phyloP scores from a whole-genome alignment of 1,140 invertebrate genomes.

The Acromyrmex heyeri region DNA sequence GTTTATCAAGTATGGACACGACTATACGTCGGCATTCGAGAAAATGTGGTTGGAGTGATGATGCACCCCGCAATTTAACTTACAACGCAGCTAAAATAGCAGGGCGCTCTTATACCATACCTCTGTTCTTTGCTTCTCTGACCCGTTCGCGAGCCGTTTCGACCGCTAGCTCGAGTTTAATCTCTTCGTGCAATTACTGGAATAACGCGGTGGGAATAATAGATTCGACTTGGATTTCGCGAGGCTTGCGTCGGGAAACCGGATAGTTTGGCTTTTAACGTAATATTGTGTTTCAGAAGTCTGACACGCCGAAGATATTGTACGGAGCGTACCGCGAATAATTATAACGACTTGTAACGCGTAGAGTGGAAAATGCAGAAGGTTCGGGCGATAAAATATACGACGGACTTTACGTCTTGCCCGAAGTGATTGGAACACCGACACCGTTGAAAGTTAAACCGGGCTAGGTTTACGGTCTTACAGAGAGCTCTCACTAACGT shows the following conservation, averaged over 20 bases:
- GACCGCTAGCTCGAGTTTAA: conserved; percentile 57
- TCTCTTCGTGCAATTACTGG: conserved; percentile 63
- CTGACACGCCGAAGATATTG: conserved; percentile 60
- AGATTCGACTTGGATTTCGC: conserved; percentile 64
- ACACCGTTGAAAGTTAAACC: conserved; percentile 47
- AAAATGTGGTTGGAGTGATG: conserved; percentile 28
- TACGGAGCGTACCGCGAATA: conserved; percentile 49
- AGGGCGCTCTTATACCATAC: conserved; percentile 9
- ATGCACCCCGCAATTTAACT: conserved; percentile 49
- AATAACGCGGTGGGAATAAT: conserved; percentile 64
- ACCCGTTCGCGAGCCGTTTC: conserved; percentile 44
- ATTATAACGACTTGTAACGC: conserved; percentile 45
- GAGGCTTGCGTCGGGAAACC: conserved; percentile 42
- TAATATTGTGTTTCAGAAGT: conserved; percentile 64
- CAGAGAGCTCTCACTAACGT: conserved; percentile 13
- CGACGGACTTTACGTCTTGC: conserved; percentile 1
- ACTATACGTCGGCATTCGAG: not conserved
- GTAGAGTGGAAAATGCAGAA: conserved; percentile 17
- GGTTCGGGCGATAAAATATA: conserved; percentile 39
- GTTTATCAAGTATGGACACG: not conserved
- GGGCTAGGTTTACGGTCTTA: conserved; percentile 20
- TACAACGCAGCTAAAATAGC: conserved; percentile 45
- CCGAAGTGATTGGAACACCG: conserved; percentile 41
- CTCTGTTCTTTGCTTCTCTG: conserved; percentile 40
- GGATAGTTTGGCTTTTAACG: conserved; percentile 61